A percentile compares a stretch with the other conserved stretches of the same genome.
These are phyloP conservation scores for Turnix velox DNA, from an alignment of 2,113 vertebrate genomes.

Conservation along the genomic window DNA sequence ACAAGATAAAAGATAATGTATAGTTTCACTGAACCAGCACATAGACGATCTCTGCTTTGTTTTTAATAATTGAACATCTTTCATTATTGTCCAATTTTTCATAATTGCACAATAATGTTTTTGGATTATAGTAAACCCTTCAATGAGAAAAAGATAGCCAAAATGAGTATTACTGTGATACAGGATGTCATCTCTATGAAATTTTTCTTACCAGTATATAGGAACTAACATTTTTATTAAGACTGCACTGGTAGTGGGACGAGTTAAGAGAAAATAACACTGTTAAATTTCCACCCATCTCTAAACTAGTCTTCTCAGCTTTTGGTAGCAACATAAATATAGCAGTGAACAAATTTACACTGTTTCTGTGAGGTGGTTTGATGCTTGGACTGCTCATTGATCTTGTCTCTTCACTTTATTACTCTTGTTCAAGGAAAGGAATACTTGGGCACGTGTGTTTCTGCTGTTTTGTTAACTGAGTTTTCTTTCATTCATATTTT, in stretches of 20 bases:
- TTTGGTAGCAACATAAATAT: background rate
- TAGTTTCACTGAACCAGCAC: background rate
- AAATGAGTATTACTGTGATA: background rate
- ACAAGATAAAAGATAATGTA: background rate
- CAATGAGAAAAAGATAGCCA: background rate
- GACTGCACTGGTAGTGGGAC: background rate
- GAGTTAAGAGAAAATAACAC: background rate
- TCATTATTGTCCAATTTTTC: too few species aligned
- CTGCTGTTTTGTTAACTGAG: background rate
- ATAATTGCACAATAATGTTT: background rate
- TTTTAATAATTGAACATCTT: too few species aligned
- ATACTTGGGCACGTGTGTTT: background rate
- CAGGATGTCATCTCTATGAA: background rate
- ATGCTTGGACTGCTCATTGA: background rate
- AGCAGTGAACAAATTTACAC: background rate
- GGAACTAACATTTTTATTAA: background rate
- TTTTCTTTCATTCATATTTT: background rate
- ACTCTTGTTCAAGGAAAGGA: background rate
- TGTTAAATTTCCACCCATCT: background rate
- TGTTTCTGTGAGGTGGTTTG: background rate
- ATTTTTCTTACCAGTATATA: background rate
- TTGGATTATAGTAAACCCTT: background rate
- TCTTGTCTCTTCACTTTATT: background rate
- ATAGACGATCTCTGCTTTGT: background rate
- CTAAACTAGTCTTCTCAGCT: background rate